These are phyloP conservation scores for Hemicentrotus pulcherrimus DNA, from an alignment of 35 echinoderm and acorn worm species.

Conservation along the genomic window DNA sequence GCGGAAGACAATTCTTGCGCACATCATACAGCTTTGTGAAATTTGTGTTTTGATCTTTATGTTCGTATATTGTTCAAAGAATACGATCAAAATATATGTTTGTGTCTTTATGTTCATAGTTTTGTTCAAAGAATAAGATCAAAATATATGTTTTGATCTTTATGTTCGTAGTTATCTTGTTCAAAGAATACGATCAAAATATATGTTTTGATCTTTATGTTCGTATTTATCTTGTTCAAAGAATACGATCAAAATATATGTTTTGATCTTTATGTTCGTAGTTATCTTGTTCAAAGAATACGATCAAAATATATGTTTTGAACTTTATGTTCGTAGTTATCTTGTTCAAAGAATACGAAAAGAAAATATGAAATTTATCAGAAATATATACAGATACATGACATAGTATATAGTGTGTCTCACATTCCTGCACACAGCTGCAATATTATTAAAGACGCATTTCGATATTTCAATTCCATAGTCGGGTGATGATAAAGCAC, in stretches of 20 bases:
- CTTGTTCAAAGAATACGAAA: neutral
- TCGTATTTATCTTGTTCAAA: neutral
- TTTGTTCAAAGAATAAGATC: neutral
- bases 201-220: neutral
- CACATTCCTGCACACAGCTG: too few species aligned
- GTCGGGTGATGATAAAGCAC: too few species aligned
- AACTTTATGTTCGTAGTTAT: neutral
- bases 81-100: neutral
- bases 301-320: neutral
- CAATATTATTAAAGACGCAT: too few species aligned
- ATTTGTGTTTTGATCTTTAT: neutral
- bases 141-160: neutral
- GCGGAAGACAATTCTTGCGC: neutral
- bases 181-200: neutral
- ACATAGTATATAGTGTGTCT: too few species aligned
- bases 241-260: neutral
- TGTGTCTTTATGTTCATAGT: neutral
- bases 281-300: neutral
- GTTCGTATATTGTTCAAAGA: neutral
- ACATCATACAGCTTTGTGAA: neutral
- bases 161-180: neutral
- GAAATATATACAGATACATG: too few species aligned
- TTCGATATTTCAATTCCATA: too few species aligned
- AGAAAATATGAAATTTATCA: too few species aligned
- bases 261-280: neutral